These are phyloP conservation scores for Propithecus coquereli DNA, from an alignment of 2,113 vertebrate species.

Conservation along the genomic window DNA sequence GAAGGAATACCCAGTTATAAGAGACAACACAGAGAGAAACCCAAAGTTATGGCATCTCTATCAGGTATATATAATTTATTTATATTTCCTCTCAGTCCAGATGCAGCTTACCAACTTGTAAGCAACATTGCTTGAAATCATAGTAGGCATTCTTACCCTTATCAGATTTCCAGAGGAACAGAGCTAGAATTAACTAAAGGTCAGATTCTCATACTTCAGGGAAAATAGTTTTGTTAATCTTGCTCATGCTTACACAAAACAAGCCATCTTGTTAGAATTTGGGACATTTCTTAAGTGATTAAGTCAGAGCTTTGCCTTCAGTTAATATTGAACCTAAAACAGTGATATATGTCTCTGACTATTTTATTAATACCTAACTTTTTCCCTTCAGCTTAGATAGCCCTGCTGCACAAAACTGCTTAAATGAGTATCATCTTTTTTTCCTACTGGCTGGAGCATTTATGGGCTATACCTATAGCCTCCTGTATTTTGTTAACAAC, in stretches of 20 bases:
- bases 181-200: background rate
- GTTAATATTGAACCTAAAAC: conserved; percentile 20
- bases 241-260: conserved; percentile 9
- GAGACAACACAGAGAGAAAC: background rate
- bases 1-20: background rate
- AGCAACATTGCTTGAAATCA: background rate
- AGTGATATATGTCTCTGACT: background rate
- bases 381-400: conserved; percentile 63
- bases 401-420: conserved; percentile 80
- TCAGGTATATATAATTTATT: background rate
- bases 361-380: conserved; percentile 47
- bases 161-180: background rate
- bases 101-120: background rate
- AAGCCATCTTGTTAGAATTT: conserved; percentile 36
- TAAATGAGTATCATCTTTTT: conserved; percentile 94
- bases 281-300: conserved; percentile 35
- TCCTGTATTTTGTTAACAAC: conserved; percentile 92
- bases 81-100: background rate
- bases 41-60: background rate
- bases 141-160: background rate
- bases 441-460: conserved; percentile 93
- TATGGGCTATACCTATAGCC: conserved; percentile 92
- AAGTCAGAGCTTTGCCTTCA: conserved; percentile 45
- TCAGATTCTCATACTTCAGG: background rate
- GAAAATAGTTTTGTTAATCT: background rate